Evolutionary conservation across 2,888 invertebrate species (phyloP).

Genomic region (Sinopyrophorus schimmeli): DNA sequence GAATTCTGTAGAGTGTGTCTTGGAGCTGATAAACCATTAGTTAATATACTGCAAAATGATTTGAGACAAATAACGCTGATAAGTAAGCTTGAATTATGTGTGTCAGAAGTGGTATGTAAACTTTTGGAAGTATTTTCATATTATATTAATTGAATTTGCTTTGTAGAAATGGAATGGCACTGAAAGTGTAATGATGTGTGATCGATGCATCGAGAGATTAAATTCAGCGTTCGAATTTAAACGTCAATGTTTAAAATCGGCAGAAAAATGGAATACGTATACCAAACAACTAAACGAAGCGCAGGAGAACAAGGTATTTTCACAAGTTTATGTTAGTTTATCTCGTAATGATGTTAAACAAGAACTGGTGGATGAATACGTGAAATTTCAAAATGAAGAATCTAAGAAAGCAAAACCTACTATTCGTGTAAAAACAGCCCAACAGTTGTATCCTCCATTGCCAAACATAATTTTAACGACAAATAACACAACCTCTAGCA

Average conservation of each 20-base stretch:
- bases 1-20: constrained; percentile 53
- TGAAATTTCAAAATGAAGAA: constrained; percentile 15
- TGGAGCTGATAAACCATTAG: constrained; percentile 49
- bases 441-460: constrained; percentile 15
- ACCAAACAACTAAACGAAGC: constrained; percentile 43
- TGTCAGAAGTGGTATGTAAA: constrained; percentile 54
- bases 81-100: constrained; percentile 50
- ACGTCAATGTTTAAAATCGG: constrained; percentile 50
- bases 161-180: constrained; percentile 50
- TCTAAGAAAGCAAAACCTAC: constrained; percentile 7
- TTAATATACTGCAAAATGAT: constrained; percentile 50
- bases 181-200: constrained; percentile 48
- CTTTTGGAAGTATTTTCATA: not conserved
- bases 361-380: constrained; percentile 22
- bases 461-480: constrained; percentile 20
- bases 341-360: constrained; percentile 16
- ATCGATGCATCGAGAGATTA: constrained; percentile 49
- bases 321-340: constrained; percentile 34
- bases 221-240: constrained; percentile 51
- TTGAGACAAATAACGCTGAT: constrained; percentile 49
- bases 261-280: constrained; percentile 47
- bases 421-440: constrained; percentile 14
- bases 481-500: constrained; percentile 15
- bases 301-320: constrained; percentile 25
- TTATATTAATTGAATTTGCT: not conserved